Percentiles rank a stretch among this genome's conserved stretches.
Conservation (phyloP, 2,797 vertebrate species). For the Bovichtus diacanthus region DNA sequence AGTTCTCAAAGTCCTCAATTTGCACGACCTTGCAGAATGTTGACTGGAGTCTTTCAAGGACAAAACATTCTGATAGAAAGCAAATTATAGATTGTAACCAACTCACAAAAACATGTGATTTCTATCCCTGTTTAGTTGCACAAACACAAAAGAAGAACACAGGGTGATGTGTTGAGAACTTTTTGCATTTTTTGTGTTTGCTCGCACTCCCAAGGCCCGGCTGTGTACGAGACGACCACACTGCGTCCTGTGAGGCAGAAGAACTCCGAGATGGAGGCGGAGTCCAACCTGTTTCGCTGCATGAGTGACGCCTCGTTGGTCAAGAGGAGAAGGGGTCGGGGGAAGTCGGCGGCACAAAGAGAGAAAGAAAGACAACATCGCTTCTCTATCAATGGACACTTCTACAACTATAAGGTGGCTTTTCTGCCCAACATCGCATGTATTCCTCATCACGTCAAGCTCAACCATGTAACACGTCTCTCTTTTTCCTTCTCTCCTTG, state of each 20-base stretch:
- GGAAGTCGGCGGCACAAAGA: conserved; percentile 71
- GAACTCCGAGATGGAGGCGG: conserved; percentile 73
- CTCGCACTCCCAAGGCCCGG: conserved; percentile 71
- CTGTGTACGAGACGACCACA: conserved; percentile 81
- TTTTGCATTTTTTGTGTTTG: not conserved
- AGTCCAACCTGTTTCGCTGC: conserved; percentile 87
- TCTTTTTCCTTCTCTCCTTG: not conserved
- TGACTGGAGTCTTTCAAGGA: not conserved
- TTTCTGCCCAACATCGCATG: not conserved
- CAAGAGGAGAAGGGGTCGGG: conserved; percentile 81
- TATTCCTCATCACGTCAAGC: too few species aligned
- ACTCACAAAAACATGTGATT: too few species aligned
- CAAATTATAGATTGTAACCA: too few species aligned
- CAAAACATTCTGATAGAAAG: not conserved
- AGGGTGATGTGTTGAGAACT: not conserved
- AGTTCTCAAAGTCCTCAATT: not conserved
- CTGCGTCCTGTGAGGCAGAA: conserved; percentile 76
- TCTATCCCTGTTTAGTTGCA: not conserved
- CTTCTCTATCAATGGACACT: conserved; percentile 95
- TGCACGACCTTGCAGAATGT: not conserved
- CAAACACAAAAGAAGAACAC: not conserved
- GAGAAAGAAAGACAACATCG: conserved; percentile 85
- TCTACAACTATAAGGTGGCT: conserved; percentile 90
- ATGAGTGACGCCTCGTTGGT: conserved; percentile 86
- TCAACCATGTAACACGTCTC: not conserved